Evolutionary conservation across 2,797 vertebrate species (phyloP), one percentile per base, ranked within the genome.

Genomic region (Pangasius mekongensis): DNA sequence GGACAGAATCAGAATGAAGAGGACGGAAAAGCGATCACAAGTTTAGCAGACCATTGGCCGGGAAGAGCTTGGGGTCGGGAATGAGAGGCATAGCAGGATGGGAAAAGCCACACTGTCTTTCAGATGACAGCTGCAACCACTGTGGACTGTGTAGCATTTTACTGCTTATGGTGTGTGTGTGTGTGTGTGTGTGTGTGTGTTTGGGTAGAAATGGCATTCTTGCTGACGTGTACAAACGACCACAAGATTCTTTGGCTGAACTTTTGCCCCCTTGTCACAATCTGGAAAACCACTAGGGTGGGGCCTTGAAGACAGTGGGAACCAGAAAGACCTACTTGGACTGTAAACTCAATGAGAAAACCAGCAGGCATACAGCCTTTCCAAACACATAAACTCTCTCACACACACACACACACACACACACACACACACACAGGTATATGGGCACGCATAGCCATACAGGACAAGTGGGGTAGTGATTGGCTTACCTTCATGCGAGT

Each of bases 401-500:
- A 14, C 10, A 67, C 64, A 67, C 62, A 64, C 7, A 64, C 67
- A 36, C 69, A 82, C 81, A 81, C 67, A 89, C 30, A 74, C 62
- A 39, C 71, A 77, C 33, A 88, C 27, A 87, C 58, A 80, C 47
- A 87, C 77, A 66, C 13, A 64, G n/a, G 33, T 56, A 77, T 36
- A 78, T n/a, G 36, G 20, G 36, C 13, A 87, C 36, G 43, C 74
- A 85, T 1, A 49, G 9, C 8, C 64, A 7, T 27, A 66, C 27
- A 73, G 30, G 52, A 39, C n/a, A 33, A 54, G 33, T 47, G 13
- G 62, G 43, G 56, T 73, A 36, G 10, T 43, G 54, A 52, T 24
- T 49, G 8, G 2, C 94, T 96, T 97, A 99, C 98, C 98, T 98
- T 99, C 98, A 10, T 99, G 98, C 67, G 98, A 97, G 94, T 99